Evolutionary conservation across 2,113 vertebrate species (phyloP).

Genomic region (Corynorhinus townsendii): DNA sequence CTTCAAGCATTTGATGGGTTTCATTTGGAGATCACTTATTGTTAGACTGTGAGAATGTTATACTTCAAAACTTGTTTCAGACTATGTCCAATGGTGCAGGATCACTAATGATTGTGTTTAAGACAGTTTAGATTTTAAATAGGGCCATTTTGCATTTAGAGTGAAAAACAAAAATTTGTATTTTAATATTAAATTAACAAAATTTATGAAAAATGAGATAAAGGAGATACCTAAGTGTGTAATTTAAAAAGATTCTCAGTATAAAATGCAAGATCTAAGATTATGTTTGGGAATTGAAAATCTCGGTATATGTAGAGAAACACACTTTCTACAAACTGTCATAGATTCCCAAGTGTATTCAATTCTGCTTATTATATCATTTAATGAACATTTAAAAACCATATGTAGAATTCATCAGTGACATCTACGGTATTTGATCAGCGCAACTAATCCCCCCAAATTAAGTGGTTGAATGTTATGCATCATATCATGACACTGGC

Average conservation of each 20-base stretch:
- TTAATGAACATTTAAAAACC: not conserved
- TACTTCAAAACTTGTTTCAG: slow-evolving; percentile 1
- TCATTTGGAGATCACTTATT: slow-evolving; percentile 34
- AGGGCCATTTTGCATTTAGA: not conserved
- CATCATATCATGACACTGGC: not conserved
- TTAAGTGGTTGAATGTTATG: not conserved
- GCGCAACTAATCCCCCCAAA: not conserved
- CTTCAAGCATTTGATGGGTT: not conserved
- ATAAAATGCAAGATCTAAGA: not conserved
- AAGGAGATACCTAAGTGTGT: not conserved
- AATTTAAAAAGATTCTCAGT: not conserved
- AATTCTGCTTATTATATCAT: not conserved
- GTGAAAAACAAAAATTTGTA: not conserved
- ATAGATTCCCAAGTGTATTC: not conserved
- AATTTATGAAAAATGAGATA: not conserved
- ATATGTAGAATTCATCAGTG: not conserved
- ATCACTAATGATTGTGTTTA: not conserved
- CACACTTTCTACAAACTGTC: not conserved
- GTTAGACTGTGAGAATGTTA: not conserved
- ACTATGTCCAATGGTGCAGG: not conserved
- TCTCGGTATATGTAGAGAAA: not conserved
- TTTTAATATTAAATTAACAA: not conserved
- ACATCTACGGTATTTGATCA: not conserved
- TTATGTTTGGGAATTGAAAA: not conserved
- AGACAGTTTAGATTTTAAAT: not conserved